These are phyloP conservation scores for Tauraco erythrolophus DNA, from an alignment of 2,113 vertebrate genomes.

Conservation along the genomic window DNA sequence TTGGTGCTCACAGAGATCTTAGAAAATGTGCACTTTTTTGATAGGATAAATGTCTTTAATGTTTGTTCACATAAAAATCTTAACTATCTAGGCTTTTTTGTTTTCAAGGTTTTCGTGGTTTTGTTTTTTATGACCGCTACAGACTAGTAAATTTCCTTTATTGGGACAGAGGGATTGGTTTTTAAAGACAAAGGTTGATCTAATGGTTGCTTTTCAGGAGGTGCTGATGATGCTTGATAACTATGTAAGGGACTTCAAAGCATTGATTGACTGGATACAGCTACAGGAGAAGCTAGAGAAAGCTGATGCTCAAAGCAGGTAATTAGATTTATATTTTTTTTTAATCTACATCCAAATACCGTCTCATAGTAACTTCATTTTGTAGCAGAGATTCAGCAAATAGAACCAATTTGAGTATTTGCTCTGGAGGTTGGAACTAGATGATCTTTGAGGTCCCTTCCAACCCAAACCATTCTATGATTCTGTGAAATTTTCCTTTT, in stretches of 20 bases:
- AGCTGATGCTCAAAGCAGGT: constrained; percentile 98
- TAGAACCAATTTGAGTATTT: background rate
- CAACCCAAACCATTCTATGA: no score
- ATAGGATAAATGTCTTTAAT: background rate
- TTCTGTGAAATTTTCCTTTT: background rate
- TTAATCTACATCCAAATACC: background rate
- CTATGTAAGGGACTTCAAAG: constrained; percentile 98
- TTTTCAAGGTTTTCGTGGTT: background rate
- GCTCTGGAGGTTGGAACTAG: no score
- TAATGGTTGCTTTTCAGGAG: constrained; percentile 82
- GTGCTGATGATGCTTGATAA: constrained; percentile 99
- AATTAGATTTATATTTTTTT: background rate
- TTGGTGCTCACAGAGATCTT: background rate
- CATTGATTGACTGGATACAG: constrained; percentile 98
- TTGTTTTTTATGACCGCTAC: background rate
- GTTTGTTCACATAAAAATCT: background rate
- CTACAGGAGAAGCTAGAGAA: constrained; percentile 99
- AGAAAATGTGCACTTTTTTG: background rate
- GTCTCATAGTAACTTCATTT: background rate
- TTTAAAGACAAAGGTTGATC: background rate
- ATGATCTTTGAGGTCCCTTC: no score
- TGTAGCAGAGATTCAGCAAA: background rate
- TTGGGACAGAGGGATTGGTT: background rate
- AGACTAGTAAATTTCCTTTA: background rate
- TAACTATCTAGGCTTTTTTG: background rate